Base-by-base conservation (phyloP, 2,113 vertebrate genomes). In the Gadus macrocephalus region DNA sequence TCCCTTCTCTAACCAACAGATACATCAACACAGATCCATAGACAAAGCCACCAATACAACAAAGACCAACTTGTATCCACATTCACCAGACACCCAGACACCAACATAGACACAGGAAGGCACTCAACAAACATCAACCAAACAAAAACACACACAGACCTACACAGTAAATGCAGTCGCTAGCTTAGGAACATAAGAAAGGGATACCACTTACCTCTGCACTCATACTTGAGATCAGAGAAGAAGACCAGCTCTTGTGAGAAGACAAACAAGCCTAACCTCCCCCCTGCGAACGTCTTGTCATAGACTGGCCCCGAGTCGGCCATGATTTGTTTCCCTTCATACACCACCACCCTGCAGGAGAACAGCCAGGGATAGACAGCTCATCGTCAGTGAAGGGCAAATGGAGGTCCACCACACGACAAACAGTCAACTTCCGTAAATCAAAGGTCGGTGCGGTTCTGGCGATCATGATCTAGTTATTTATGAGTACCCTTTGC, bases 181-280 rank as follows among this genome's bases (percentile, higher is more conserved):
- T 35, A 35, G 6, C 4, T 35, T 35, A 35, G 25, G 66, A 20
- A 35, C 3, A 2, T 62, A 9, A 66, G 38, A 63, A 19, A 12
- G 42, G 42, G n/a, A 11, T 58, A 20, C 20, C 70, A 91, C 95
- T 94, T 80, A 99, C 97, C 97, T 96, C 92, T 92, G 91, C 97
- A 99, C 84, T 98, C 97, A 19, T 99, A 98, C 81, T 96, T 99
- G 87, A 99, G 96, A 78, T 99, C 97, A 42, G 97, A 99, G 92
- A 99, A 99, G 87, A 96, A 98, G 72, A 99, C 93, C 91, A 98
- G 92, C 75, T 99, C 97, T 89, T 99, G 97, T 22, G 97, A 99
- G 89, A 99, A 99, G 81, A 99, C 97, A 80, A 99, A 99, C 75
- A 98, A 91, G 53, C 97, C 97, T 88, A 99, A 90, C 67, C 97